These are phyloP conservation scores for Marmota flaviventris DNA, from an alignment of 2,113 vertebrate genomes.

Conservation along the genomic window DNA sequence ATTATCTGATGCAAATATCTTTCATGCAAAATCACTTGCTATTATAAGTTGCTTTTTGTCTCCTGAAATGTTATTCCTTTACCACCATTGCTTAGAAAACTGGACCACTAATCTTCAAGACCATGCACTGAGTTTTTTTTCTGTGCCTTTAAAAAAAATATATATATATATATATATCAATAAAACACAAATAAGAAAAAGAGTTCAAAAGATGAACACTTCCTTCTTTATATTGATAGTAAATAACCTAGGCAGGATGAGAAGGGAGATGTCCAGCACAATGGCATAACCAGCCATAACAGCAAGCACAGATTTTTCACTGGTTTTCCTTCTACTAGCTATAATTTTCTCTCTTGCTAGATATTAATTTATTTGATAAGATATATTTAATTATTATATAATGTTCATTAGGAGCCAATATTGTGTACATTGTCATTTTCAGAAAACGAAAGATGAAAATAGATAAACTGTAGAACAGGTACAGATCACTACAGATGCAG, in stretches of 20 bases:
- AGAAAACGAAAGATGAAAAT: neutral
- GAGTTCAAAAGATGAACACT: conserved; percentile 39
- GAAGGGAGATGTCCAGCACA: conserved; percentile 1
- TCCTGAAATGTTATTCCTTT: conserved; percentile 47
- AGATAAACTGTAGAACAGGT: neutral
- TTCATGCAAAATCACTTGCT: conserved; percentile 52
- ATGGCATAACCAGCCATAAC: neutral
- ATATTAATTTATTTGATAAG: neutral
- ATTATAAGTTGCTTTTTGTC: conserved; percentile 27
- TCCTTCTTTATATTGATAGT: conserved; percentile 17
- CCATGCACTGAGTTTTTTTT: neutral
- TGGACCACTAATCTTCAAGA: neutral
- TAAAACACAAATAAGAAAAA: conserved; percentile 52
- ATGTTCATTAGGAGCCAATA: neutral
- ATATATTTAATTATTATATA: conserved; percentile 21
- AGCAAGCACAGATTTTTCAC: neutral
- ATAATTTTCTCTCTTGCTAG: conserved; percentile 39
- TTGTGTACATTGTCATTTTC: neutral
- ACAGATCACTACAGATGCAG: neutral
- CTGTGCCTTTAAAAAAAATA: neutral
- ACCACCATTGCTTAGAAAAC: neutral
- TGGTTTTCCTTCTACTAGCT: neutral
- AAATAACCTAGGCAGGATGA: conserved; percentile 19
- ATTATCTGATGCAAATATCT: neutral
- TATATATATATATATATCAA: neutral